Base-by-base conservation (phyloP, 2,797 vertebrate species). In the Gallinago nigripennis region DNA sequence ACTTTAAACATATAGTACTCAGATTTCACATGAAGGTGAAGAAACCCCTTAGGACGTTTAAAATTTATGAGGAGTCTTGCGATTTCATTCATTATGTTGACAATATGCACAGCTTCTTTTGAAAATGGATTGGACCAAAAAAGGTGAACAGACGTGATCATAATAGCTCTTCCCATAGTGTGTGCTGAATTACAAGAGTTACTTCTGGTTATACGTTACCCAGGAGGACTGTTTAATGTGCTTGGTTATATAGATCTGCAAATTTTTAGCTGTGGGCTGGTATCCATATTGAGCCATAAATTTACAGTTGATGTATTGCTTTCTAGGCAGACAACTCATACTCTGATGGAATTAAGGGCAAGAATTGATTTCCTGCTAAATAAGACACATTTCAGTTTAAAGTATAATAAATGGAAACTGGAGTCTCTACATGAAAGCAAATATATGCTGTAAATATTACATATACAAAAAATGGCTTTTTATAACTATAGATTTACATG, bases 31-130 rank as follows among this genome's bases (percentile, higher is more conserved):
- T 39, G 90, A 93, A 96, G 76, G 57, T 97, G 91, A 97, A 91
- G 75, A 83, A 96, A 87, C 20, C 57, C 57, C 64, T 82, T 86
- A 95, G 80, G 69, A 87, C 28, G 41, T 76, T 66, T 93, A 66
- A 93, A 96, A 94, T 95, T 90, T 95, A 89, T 91, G 72, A 96
- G 45, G 65, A 92, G 57, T 58, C 90, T 91, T 88, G 64, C 90
- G 81, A 92, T 95, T 95, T 96, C 73, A 96, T 97, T 97, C 41
- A 90, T 97, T 97, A 96, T 72, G 46, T 89, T 95, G 96, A 95
- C 85, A 96, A 73, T 79, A 88, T 92, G 63, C 80, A 69, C 50
- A 85, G 15, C 63, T 96, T 95, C 94, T 96, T 96, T 95, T 75
- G 64, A 91, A 96, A 97, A 94, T 93, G 76, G 69, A 83, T 93